A percentile compares a stretch with the other conserved stretches of the same genome.
These are phyloP conservation scores for Coelopa pilipes DNA, from an alignment of 2,888 invertebrate genomes.

Conservation along the genomic window DNA sequence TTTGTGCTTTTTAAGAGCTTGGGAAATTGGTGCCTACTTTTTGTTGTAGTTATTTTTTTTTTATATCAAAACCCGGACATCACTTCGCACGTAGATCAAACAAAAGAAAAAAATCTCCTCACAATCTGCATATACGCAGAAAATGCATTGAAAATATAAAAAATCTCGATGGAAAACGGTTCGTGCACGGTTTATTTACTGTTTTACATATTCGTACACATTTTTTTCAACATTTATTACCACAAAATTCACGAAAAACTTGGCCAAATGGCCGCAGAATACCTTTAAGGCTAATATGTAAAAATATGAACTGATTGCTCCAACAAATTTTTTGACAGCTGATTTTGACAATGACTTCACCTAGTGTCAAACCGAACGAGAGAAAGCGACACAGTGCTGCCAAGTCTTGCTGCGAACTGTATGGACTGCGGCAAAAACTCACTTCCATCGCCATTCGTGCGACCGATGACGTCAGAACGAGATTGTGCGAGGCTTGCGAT, in stretches of 20 bases:
- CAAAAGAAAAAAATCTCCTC: conserved; percentile 2
- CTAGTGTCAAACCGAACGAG: conserved; percentile 19
- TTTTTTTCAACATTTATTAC: conserved; percentile 23
- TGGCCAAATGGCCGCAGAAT: conserved; percentile 25
- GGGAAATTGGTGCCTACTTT: conserved; percentile 17
- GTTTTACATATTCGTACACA: conserved; percentile 15
- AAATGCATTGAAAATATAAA: conserved; percentile 20
- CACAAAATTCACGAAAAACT: conserved; percentile 31
- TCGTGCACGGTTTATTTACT: conserved; percentile 7
- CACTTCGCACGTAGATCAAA: conserved; percentile 28
- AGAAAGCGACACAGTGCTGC: conserved; percentile 27
- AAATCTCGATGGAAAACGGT: conserved; percentile 4
- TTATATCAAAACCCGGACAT: conserved; percentile 34
- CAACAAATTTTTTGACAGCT: conserved; percentile 31
- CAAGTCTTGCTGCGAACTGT: conserved; percentile 12
- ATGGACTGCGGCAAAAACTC: neutral
- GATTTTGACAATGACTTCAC: conserved; percentile 33
- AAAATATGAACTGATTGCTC: conserved; percentile 9
- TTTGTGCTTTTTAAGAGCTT: neutral
- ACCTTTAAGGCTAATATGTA: conserved; percentile 6
- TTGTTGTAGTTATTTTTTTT: conserved; percentile 18
- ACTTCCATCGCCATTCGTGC: neutral
- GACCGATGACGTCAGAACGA: conserved; percentile 5
- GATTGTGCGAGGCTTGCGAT: neutral
- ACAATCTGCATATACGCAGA: neutral